Percentiles rank a stretch among this genome's conserved stretches.
phyloP scores from a whole-genome alignment of 2,113 vertebrate species.

The Rhea pennata region DNA sequence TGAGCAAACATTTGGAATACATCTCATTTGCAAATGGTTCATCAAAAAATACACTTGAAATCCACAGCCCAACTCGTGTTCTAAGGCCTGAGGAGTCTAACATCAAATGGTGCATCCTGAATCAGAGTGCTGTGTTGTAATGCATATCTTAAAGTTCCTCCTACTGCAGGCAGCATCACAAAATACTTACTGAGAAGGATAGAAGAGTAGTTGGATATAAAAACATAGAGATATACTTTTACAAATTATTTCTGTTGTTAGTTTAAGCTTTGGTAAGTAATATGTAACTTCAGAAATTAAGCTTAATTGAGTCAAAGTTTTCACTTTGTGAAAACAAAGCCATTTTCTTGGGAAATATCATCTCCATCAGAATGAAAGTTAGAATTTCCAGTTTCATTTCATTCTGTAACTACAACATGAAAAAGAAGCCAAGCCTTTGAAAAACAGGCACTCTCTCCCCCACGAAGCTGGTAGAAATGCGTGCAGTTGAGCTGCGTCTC shows the following conservation, averaged over 20 bases:
- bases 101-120: not conserved
- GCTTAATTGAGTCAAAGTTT: not conserved
- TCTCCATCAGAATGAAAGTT: not conserved
- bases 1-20: conserved; percentile 49
- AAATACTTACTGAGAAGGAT: conserved; percentile 8
- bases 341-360: not conserved
- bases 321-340: not conserved
- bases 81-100: not conserved
- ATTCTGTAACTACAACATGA: not conserved
- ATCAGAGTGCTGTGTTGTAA: not conserved
- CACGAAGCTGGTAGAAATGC: not conserved
- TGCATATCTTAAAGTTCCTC: not conserved
- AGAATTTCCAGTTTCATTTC: not conserved
- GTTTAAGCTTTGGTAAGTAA: not conserved
- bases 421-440: not conserved
- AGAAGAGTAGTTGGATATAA: not conserved
- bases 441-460: not conserved
- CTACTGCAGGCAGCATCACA: not conserved
- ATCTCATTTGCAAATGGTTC: conserved; percentile 7
- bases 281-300: not conserved
- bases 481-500: not conserved
- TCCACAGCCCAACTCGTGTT: not conserved
- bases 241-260: not conserved
- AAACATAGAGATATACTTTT: not conserved
- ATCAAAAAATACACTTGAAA: conserved; percentile 36